Base-by-base conservation (phyloP, 2,888 invertebrate species). In the Drosophila cognata region DNA sequence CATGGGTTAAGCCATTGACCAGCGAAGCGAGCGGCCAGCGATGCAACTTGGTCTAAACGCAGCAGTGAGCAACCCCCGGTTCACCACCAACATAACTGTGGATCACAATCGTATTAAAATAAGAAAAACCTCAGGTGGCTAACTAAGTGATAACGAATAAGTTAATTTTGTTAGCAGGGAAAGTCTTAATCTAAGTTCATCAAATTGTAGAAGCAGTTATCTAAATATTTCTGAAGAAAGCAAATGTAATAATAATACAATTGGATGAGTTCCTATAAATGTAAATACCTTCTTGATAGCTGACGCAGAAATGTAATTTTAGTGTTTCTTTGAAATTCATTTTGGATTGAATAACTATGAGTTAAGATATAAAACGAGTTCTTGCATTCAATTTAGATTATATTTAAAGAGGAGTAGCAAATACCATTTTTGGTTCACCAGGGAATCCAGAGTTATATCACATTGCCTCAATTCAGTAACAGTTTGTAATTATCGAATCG, bases 21-120 rank as follows among this genome's bases (percentile, higher is more conserved):
- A 84, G 71, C 74, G 68, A 74, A 80, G 77, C 83, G 77, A 73
- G 31, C 61, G 56, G 53, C 57, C 71, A 57, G 69, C 53, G 64
- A 38, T 60, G 62, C 57, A 50, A 43, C 50, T 31, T 58, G 63
- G 35, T 21, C 31, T 72, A 55, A 67, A 59, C 38, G 58, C 25
- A 25, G 74, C 74, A 62, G 29, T 51, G 11, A 48, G 43, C 43
- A 36, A 50, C 57, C 38, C n/a, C 43, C 31, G 5, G 21, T 21
- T 25, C 36, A 53, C 38, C 53, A 59, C 2, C n/a, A 43, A 62
- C 53, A 58, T 46, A 38, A 66, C 56, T 29, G 51, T 38, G 64
- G 61, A 46, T 62, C 35, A 52, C 51, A 35, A 48, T 67, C 59
- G 48, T 41, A 58, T n/a, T 46, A 31, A 59, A 36, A 25, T 8